Conservation (phyloP, 2,888 invertebrate species). For the Allygus modestus region DNA sequence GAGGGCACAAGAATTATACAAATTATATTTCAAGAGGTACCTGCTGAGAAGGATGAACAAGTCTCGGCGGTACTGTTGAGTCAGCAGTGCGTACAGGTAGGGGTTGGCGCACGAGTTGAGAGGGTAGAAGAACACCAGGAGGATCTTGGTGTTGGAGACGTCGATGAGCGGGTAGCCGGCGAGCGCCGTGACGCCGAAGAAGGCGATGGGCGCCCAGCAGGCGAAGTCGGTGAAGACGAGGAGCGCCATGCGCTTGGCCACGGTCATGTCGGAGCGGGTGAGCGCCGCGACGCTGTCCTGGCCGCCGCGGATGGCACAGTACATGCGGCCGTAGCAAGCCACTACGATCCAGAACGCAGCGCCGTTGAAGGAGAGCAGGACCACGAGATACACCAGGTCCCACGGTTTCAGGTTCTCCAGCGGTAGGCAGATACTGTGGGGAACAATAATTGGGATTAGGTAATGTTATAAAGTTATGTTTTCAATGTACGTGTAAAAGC, state of each 20-base stretch:
- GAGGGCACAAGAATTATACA: too few species aligned
- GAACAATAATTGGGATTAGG: too few species aligned
- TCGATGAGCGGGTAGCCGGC: conserved; percentile 80
- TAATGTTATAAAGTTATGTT: too few species aligned
- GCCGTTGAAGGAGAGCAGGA: conserved; percentile 79
- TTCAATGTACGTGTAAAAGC: too few species aligned
- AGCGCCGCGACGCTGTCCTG: conserved; percentile 72
- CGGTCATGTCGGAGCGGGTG: conserved; percentile 75
- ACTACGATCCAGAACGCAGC: conserved; percentile 81
- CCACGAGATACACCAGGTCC: conserved; percentile 78
- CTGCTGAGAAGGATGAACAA: conserved; percentile 77
- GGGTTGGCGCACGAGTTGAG: conserved; percentile 85
- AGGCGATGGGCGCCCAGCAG: conserved; percentile 82
- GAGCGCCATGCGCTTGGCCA: conserved; percentile 83
- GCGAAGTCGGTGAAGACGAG: conserved; percentile 82
- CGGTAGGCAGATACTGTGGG: conserved; percentile 81
- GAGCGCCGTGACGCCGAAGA: conserved; percentile 82
- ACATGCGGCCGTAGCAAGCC: conserved; percentile 81
- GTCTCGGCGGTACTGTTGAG: conserved; percentile 81
- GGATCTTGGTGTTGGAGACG: conserved; percentile 77
- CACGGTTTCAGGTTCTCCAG: conserved; percentile 77
- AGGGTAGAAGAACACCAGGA: conserved; percentile 83
- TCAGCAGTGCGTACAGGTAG: conserved; percentile 82
- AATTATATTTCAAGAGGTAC: not conserved
- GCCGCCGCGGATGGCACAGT: conserved; percentile 76